A percentile compares a stretch with the other conserved stretches of the same genome.
Evolutionary conservation across 2,113 vertebrate genomes (phyloP).

Genomic region (Gnathochromis pfefferi): DNA sequence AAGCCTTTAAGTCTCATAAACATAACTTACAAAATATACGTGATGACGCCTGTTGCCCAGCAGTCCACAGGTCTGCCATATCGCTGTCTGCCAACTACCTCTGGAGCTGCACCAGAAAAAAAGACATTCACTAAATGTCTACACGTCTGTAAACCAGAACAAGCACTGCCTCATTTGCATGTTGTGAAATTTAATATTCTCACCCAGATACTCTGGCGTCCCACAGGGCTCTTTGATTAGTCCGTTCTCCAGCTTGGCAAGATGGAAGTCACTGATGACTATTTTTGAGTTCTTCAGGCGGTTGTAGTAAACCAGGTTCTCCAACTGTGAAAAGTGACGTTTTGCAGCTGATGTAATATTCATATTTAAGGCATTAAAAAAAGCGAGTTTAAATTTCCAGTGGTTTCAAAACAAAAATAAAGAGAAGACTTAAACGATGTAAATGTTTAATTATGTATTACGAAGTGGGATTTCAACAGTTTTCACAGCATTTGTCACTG

Average conservation of each 20-base stretch:
- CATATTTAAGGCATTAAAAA: not conserved
- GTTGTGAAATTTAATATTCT: constrained; percentile 9
- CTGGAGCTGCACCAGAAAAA: constrained; percentile 77
- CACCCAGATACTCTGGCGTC: constrained; percentile 95
- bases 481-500: not conserved
- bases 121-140: not conserved
- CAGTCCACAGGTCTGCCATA: constrained; percentile 94
- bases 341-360: not conserved
- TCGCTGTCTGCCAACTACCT: constrained; percentile 93
- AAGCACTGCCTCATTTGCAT: not conserved
- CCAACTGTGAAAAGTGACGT: constrained; percentile 72
- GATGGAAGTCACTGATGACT: constrained; percentile 96
- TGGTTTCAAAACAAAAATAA: not conserved
- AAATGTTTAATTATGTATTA: not conserved
- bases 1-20: not conserved
- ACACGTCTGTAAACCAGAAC: not conserved
- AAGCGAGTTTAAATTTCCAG: not conserved
- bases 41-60: constrained; percentile 97
- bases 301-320: constrained; percentile 96
- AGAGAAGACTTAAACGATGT: not conserved
- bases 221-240: constrained; percentile 98
- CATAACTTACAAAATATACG: constrained; percentile 94
- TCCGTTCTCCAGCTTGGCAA: constrained; percentile 94
- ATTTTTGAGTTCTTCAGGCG: constrained; percentile 98
- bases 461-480: not conserved